Conservation (phyloP, 1,140 invertebrate genomes). For the Diachasma alloeum region DNA sequence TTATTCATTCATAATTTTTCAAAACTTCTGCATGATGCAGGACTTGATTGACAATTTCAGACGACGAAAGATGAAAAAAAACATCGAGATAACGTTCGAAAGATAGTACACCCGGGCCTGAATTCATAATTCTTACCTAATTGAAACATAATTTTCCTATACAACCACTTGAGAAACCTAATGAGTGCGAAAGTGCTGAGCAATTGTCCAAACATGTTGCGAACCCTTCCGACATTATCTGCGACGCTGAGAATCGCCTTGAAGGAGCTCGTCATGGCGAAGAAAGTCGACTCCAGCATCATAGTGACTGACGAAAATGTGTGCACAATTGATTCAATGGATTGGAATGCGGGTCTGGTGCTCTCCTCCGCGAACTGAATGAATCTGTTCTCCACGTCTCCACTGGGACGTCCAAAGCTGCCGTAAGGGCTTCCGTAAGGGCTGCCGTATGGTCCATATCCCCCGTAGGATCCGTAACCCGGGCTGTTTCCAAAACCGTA, state of each 20-base stretch:
- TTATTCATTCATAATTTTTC: too few relatives aligned
- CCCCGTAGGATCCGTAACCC: not conserved
- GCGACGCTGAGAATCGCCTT: conserved; percentile 93
- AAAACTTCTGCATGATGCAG: too few relatives aligned
- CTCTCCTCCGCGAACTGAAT: conserved; percentile 90
- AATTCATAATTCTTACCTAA: conserved; percentile 68
- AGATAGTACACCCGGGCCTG: too few relatives aligned
- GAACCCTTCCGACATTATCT: conserved; percentile 88
- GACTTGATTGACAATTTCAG: too few relatives aligned
- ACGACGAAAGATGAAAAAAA: too few relatives aligned
- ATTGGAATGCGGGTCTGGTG: conserved; percentile 90
- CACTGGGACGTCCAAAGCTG: conserved; percentile 59
- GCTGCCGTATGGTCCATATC: not conserved
- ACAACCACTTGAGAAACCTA: conserved; percentile 80
- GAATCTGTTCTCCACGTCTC: conserved; percentile 75
- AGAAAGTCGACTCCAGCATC: conserved; percentile 96
- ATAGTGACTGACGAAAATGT: conserved; percentile 93
- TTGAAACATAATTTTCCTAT: conserved; percentile 75
- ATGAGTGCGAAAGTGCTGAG: conserved; percentile 86
- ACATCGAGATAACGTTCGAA: too few relatives aligned
- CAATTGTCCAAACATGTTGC: conserved; percentile 83
- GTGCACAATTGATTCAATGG: conserved; percentile 90
- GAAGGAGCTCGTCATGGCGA: conserved; percentile 94
- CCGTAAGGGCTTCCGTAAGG: conserved; percentile 1
- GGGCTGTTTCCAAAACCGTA: not conserved